A percentile compares a stretch with the other conserved stretches of the same genome.
Conservation (phyloP, 2,797 vertebrate species). For the Molossus alvarezi region DNA sequence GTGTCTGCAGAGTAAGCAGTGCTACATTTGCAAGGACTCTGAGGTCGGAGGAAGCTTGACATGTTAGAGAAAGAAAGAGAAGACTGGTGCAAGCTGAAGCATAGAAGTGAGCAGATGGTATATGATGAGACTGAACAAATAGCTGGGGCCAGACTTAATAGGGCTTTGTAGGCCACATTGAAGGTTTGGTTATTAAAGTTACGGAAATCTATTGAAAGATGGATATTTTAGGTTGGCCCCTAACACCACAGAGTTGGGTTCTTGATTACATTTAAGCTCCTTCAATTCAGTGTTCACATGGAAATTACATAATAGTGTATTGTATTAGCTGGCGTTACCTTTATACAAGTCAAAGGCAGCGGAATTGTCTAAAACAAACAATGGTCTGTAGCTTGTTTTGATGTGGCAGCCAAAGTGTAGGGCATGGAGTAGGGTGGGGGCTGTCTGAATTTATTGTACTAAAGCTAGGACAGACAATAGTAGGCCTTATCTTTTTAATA, state of each 20-base stretch:
- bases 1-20: neutral
- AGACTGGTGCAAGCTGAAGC: neutral
- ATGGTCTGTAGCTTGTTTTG: conserved; percentile 35
- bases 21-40: neutral
- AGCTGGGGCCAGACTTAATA: neutral
- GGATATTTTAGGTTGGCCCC: neutral
- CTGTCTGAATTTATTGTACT: conserved; percentile 19
- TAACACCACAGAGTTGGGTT: neutral
- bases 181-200: conserved; percentile 31
- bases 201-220: neutral
- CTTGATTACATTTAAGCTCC: conserved; percentile 2
- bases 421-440: neutral
- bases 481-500: neutral
- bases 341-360: conserved; percentile 12
- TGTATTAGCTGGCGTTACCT: neutral
- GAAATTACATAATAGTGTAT: neutral
- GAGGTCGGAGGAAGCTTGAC: neutral
- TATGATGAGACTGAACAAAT: neutral
- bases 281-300: neutral
- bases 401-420: neutral
- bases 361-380: neutral
- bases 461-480: neutral
- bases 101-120: neutral
- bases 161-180: neutral
- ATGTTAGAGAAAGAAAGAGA: neutral